Percentiles rank a stretch among this genome's conserved stretches.
phyloP scores from a whole-genome alignment of 1,140 invertebrate genomes.

The Stenopsyche tienmushanensis region DNA sequence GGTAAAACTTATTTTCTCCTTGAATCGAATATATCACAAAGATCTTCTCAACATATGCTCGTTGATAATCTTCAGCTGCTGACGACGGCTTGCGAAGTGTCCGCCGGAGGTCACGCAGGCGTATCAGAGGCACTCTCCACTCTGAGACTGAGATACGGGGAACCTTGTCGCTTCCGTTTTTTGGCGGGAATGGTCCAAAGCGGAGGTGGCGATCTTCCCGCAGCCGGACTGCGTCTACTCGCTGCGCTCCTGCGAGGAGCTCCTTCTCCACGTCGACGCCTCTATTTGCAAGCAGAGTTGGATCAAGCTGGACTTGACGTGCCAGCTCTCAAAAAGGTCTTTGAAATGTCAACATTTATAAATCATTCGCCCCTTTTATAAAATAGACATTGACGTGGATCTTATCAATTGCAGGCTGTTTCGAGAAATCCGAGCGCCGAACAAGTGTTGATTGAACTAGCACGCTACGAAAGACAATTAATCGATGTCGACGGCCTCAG shows the following conservation, averaged over 20 bases:
- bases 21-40: neutral
- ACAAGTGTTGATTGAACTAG: slow-evolving; percentile 64
- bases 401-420: slow-evolving; percentile 49
- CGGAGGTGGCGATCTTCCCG: slow-evolving; percentile 68
- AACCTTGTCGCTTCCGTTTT: slow-evolving; percentile 88
- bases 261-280: slow-evolving; percentile 68
- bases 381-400: slow-evolving; percentile 22
- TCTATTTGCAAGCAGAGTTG: slow-evolving; percentile 89
- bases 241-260: slow-evolving; percentile 80
- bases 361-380: neutral
- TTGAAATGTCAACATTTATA: slow-evolving; percentile 3
- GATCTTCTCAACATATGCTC: slow-evolving; percentile 8
- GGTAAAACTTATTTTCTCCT: slow-evolving; percentile 56
- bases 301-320: slow-evolving; percentile 81
- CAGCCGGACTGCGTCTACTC: slow-evolving; percentile 81
- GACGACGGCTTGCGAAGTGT: slow-evolving; percentile 72
- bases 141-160: slow-evolving; percentile 82
- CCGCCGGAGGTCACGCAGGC: slow-evolving; percentile 70
- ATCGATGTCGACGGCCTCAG: slow-evolving; percentile 69
- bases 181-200: slow-evolving; percentile 84
- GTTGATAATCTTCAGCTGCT: slow-evolving; percentile 63
- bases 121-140: slow-evolving; percentile 90
- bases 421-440: slow-evolving; percentile 57
- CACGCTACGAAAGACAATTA: slow-evolving; percentile 68
- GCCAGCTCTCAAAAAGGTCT: slow-evolving; percentile 68